Base-by-base conservation (phyloP, 2,888 invertebrate genomes). In the Zygothrica quintamaculata region DNA sequence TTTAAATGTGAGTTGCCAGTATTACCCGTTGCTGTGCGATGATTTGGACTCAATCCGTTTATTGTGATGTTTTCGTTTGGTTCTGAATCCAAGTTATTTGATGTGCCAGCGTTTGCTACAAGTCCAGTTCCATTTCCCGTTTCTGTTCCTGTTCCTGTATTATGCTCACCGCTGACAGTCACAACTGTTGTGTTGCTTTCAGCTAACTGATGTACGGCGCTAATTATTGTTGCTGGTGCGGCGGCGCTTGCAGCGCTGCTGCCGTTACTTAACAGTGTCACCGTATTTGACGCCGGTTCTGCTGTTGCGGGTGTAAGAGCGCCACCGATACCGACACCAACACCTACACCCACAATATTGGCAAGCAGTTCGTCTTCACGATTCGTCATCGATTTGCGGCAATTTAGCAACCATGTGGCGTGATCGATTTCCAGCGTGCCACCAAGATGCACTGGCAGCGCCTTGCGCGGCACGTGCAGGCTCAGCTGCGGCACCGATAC, bases 401-500 rank as follows among this genome's bases (percentile, higher is more conserved):
- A 94, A 90, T 92, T 92, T 74, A 93, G 93, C 90, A 93, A 92
- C 99, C 98, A 99, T 91, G 95, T 94, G 91, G 94, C 94, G 94
- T 99, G 98, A 92, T 98, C 96, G 86, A 96, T 93, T 88, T 94
- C 94, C 90, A 96, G 94, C 84, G 94, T 94, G 77, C 98, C 98
- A 86, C 98, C 98, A 88, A 99, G 94, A 90, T 95, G 95, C 81
- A 93, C 93, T 81, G 99, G 98, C 91, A 99, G 93, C 88, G 97
- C 95, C 89, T 96, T 95, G 87, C 94, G 93, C 57, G 98, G 97
- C 90, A 99, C 96, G 94, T 99, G 98, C 88, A 94, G 93, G 75
- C 94, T 94, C 78, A 99, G 93, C 91, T 98, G 97, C 65, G 97
- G 96, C 90, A 97, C 94, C 90, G 96, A 97, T 82, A 98, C 97